phyloP scores from a whole-genome alignment of 2,888 invertebrate species.

The Drosophila diplacantha region DNA sequence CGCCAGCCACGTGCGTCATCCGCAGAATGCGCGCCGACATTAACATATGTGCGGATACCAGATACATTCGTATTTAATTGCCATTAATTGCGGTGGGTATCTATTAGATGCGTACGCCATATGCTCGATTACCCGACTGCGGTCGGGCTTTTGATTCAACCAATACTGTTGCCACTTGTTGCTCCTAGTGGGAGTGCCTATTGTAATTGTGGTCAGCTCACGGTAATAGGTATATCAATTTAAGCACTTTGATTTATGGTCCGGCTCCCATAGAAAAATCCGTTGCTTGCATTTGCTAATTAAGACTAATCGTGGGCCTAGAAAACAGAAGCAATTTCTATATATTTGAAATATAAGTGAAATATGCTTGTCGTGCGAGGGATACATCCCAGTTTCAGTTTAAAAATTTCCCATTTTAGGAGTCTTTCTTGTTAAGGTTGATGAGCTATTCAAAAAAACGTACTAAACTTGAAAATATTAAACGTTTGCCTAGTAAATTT shows the following conservation, averaged over 20 bases:
- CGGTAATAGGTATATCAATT: not conserved
- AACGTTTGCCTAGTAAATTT: not conserved
- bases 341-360: not conserved
- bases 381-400: no score
- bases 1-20: slow-evolving; percentile 19
- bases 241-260: not conserved
- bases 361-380: not conserved
- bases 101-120: slow-evolving; percentile 41
- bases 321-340: not conserved
- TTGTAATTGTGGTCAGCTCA: not conserved
- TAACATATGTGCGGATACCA: slow-evolving; percentile 23
- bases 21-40: no score
- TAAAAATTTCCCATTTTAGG: no score
- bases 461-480: not conserved
- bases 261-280: no score
- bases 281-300: no score
- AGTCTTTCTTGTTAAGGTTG: no score
- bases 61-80: slow-evolving; percentile 55
- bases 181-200: not conserved
- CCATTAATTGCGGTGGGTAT: slow-evolving; percentile 48
- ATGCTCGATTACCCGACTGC: slow-evolving; percentile 45
- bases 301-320: no score
- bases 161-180: slow-evolving; percentile 17
- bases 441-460: not conserved
- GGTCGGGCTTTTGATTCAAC: slow-evolving; percentile 18